Evolutionary conservation across 2,888 invertebrate species (phyloP).

Genomic region (Watsonalla cultraria): DNA sequence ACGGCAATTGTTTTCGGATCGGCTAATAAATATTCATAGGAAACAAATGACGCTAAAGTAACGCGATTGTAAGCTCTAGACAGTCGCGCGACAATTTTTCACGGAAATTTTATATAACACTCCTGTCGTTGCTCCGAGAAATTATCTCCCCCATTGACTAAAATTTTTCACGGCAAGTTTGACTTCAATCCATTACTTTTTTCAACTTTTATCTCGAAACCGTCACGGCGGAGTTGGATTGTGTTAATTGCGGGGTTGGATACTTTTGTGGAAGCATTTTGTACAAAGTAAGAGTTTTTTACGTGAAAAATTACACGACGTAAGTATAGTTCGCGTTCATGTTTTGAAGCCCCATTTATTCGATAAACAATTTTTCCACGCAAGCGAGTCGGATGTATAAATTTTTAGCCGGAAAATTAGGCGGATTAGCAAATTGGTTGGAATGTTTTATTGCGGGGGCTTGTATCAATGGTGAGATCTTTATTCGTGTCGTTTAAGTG

Average conservation of each 20-base stretch:
- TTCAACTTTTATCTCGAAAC: conserved; percentile 63
- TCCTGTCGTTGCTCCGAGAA: conserved; percentile 54
- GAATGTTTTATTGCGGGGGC: neutral
- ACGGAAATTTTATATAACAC: conserved; percentile 65
- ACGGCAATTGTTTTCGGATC: conserved; percentile 59
- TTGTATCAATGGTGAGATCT: neutral
- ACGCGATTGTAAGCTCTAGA: conserved; percentile 41
- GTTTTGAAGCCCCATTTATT: conserved; percentile 16
- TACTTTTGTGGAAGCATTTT: conserved; percentile 49
- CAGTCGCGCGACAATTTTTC: conserved; percentile 54
- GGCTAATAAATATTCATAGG: conserved; percentile 68
- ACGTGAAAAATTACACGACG: conserved; percentile 27
- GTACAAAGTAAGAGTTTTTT: conserved; percentile 37
- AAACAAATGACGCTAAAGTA: conserved; percentile 64
- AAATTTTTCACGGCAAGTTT: conserved; percentile 74
- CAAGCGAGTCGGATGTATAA: neutral
- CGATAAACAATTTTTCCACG: conserved; percentile 7
- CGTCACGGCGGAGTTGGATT: conserved; percentile 59
- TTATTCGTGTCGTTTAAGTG: neutral
- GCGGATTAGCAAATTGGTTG: neutral
- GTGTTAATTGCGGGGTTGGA: conserved; percentile 63
- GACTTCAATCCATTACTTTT: conserved; percentile 73
- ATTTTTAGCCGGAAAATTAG: neutral
- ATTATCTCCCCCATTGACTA: conserved; percentile 74
- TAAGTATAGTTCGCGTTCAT: conserved; percentile 26